phyloP scores from a whole-genome alignment of 2,888 invertebrate genomes.

The Sphaerophoria rueppellii region DNA sequence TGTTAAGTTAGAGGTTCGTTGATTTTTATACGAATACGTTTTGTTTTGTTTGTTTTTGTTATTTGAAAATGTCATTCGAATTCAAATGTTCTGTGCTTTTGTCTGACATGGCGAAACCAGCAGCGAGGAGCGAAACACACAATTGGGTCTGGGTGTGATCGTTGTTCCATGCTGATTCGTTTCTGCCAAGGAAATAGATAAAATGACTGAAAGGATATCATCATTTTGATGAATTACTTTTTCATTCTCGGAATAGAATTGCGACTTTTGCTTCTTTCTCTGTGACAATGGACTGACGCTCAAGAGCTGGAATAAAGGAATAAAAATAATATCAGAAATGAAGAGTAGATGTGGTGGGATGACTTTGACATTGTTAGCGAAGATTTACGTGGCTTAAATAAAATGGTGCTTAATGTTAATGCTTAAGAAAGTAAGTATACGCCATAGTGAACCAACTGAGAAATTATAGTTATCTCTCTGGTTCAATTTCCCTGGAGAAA shows the following conservation, averaged over 20 bases:
- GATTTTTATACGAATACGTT: neutral
- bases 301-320: too few relatives aligned
- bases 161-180: constrained; percentile 33
- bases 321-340: too few relatives aligned
- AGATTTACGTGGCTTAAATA: too few relatives aligned
- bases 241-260: constrained; percentile 40
- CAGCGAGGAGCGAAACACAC: neutral
- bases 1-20: constrained; percentile 43
- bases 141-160: neutral
- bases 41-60: neutral
- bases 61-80: constrained; percentile 50
- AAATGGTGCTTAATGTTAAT: too few relatives aligned
- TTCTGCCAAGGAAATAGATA: constrained; percentile 40
- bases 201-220: constrained; percentile 32
- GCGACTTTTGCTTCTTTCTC: constrained; percentile 43
- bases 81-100: constrained; percentile 12
- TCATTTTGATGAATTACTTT: constrained; percentile 55
- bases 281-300: too few relatives aligned
- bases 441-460: too few relatives aligned
- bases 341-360: too few relatives aligned
- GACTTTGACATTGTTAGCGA: too few relatives aligned
- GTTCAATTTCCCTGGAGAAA: too few relatives aligned
- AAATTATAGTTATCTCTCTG: too few relatives aligned
- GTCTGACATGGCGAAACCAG: neutral
- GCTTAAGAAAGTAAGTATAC: neutral